Evolutionary conservation across 2,888 invertebrate genomes (phyloP).

Genomic region (Philhelius pedissequus): DNA sequence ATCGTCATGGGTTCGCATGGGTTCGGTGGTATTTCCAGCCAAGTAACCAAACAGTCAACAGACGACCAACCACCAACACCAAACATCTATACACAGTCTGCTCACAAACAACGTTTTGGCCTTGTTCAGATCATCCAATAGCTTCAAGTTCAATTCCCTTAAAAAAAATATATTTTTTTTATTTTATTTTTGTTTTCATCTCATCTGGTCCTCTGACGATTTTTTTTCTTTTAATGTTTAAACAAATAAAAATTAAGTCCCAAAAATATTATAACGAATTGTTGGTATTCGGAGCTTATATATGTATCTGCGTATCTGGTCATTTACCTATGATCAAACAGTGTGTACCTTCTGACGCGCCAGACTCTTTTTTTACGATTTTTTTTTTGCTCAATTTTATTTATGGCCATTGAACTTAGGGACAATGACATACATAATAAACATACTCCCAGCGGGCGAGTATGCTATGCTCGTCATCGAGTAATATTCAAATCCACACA

Average conservation of each 20-base stretch:
- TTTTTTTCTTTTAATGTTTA: slow-evolving; percentile 21
- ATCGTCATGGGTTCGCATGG: slow-evolving; percentile 49
- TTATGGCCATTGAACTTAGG: slow-evolving; percentile 58
- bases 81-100: background rate
- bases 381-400: slow-evolving; percentile 13
- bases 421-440: slow-evolving; percentile 49
- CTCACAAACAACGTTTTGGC: slow-evolving; percentile 60
- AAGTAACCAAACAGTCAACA: slow-evolving; percentile 34
- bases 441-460: background rate
- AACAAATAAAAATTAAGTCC: slow-evolving; percentile 29
- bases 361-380: slow-evolving; percentile 26
- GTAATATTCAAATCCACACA: background rate
- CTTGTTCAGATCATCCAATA: slow-evolving; percentile 65
- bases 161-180: background rate
- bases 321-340: slow-evolving; percentile 58
- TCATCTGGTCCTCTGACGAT: slow-evolving; percentile 42
- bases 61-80: slow-evolving; percentile 3
- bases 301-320: slow-evolving; percentile 31
- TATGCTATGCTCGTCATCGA: background rate
- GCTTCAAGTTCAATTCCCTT: slow-evolving; percentile 67
- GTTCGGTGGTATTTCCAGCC: slow-evolving; percentile 52
- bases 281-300: background rate
- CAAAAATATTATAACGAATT: slow-evolving; percentile 16
- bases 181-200: slow-evolving; percentile 8
- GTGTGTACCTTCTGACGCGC: background rate